Evolutionary conservation across 2,113 vertebrate species (phyloP), one percentile per base, ranked within the genome.

Genomic region (Ardeotis arabs): DNA sequence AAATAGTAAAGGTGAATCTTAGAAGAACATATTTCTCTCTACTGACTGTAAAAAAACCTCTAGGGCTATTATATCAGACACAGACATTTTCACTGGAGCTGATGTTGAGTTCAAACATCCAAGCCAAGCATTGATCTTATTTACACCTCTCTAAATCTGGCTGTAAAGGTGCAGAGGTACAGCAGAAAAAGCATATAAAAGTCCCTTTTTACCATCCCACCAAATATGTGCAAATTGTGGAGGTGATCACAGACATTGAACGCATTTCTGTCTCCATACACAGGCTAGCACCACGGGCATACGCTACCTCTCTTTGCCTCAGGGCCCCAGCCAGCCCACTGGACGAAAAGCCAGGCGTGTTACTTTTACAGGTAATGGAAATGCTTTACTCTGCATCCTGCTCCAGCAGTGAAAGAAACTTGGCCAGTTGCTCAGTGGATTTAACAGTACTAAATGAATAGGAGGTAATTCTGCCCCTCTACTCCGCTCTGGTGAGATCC

Each of bases 291-390:
- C 83, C 67, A 89, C 5, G 1, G 96, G 94, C 12, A 75, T 98
- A 22, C 97, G 94, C n/a, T 98, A 98, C 95, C 94, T 98, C 39
- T 98, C 98, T 45, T 95, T 98, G 77, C 98, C 98, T 6, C 97
- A 97, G 45, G 74, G 93, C 47, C 68, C 74, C 12, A 25, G 35
- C 14, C 95, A 75, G 62, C 25, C 66, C 8, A 24, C 28, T 2
- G 75, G 93, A 70, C 85, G 72, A 67, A 89, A 89, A 29, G 4
- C 17, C 39, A 89, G 89, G 25, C 83, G 17, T 16, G 91, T 90
- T 21, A 95, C 95, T 37, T 89, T 79, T 75, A 68, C 95, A 98
- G 98, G 98, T 98, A 97, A 98, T 20, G 29, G 4, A 50, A 31
- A 2, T 18, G 9, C 10, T 79, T 81, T 74, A 16, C 4, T 62